Evolutionary conservation across 2,888 invertebrate genomes (phyloP), one percentile per base, ranked within the genome.

Genomic region (Diploptera punctata): DNA sequence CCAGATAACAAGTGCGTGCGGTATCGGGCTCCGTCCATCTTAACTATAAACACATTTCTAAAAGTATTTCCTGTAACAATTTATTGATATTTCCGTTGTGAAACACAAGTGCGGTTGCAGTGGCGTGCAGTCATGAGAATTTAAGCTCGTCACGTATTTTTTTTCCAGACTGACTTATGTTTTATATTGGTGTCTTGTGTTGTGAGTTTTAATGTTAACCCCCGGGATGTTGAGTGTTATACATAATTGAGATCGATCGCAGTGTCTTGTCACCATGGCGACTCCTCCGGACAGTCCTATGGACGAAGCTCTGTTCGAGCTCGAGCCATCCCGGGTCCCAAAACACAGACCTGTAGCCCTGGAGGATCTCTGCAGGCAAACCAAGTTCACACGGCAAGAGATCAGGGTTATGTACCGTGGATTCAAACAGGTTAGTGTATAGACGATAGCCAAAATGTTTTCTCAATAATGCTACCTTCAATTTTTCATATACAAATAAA

Each of bases 321-420:
- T 94, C 82, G 94, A 94, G 83, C 91, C 91, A 76, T 89, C 90
- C 80, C 85, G 93, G 79, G 87, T 90, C 21, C 93, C 93, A 76
- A 93, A 93, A 79, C 92, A 93, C 24, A 89, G 93, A 76, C 94
- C 94, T 57, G 94, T 94, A 60, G 93, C 94, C 21, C 87, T 95
- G 76, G 97, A 97, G 81, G 95, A 96, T 81, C 87, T 98, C 73
- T 95, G 96, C 83, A 88, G 93, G 78, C 94, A 94, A 83, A 97
- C 97, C 71, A 97, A 98, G 84, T 98, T 98, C 86, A 93, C 96
- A 67, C 90, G 95, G 80, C 95, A 95, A 82, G 98, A 98, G 85
- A 95, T 98, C 77, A 90, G 98, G 79, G 94, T 97, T 80, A 97
- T 98, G 95, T 98, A 98, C 84, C 87, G 98, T 80, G 98, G 98